Evolutionary conservation across 2,797 vertebrate species (phyloP).

Genomic region (Setipinna tenuifilis): DNA sequence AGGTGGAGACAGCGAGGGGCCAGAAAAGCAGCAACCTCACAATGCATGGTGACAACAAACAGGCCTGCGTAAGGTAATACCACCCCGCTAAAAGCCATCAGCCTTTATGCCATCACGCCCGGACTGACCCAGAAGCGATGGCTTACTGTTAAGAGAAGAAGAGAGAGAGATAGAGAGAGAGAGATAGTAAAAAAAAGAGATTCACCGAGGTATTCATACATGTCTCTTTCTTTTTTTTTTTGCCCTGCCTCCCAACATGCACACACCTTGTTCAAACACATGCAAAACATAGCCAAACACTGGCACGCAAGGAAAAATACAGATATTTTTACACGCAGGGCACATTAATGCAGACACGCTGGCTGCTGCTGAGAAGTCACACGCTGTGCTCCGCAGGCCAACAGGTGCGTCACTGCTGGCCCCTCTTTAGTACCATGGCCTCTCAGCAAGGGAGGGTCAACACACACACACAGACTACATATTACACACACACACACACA

Average conservation of each 20-base stretch:
- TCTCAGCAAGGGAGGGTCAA: neutral
- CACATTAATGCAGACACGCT: neutral
- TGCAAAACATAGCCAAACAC: neutral
- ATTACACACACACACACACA: neutral
- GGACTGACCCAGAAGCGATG: neutral
- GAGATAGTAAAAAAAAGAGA: neutral
- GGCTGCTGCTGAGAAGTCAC: neutral
- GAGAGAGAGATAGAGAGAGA: neutral
- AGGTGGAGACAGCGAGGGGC: neutral
- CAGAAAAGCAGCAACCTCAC: neutral
- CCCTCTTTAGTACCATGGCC: neutral
- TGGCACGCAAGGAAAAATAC: neutral
- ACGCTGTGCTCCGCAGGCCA: neutral
- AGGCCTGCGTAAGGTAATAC: slow-evolving; percentile 42
- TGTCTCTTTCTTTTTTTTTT: neutral
- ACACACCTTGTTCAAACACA: slow-evolving; percentile 1
- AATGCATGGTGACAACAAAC: slow-evolving; percentile 20
- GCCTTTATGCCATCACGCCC: neutral
- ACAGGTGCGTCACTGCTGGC: neutral
- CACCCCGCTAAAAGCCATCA: neutral
- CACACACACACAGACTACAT: too few relatives aligned
- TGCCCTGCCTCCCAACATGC: neutral
- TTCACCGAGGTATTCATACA: neutral
- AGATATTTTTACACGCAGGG: neutral
- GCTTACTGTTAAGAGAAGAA: neutral